Evolutionary conservation across 30 jellyfish, hydroid and myxozoan genomes (phyloP), one percentile per base, ranked within the genome.

Genomic region (Hydra vulgaris): DNA sequence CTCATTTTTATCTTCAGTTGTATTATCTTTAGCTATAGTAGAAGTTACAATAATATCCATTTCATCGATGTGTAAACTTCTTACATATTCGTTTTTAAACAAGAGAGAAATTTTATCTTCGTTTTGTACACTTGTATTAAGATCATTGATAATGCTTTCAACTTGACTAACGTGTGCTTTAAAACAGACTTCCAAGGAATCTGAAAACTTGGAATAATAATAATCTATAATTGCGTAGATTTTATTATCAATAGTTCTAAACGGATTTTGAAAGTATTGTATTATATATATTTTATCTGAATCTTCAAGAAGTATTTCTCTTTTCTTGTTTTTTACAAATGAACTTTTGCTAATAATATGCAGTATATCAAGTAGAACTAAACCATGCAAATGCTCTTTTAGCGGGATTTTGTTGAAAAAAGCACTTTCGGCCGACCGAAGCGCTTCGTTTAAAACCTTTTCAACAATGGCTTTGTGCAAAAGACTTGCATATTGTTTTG

Each of bases 351-450:
- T 20, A 70, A 70, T 18, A 0, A 21, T 20, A 70, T 70, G 40
- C 17, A 70, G 17, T 5, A 73, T 26, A 27, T 73, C 81, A 73
- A 73, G 81, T 21, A 73, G 23, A 21, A 73, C 81, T 21, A 73
- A 26, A 0, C 81, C 81, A 20, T 73, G 81, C 23, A 73, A n/a
- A 27, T 25, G 55, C 23, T 21, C 81, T 21, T 26, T 73, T n/a
- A 25, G 81, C 17, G 81, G 74, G 21, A 73, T 73, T 19, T 73
- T 25, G 17, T 73, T 73, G 17, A 22, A 17, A 26, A 73, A 12
- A 21, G 52, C 15, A 15, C 15, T 20, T 19, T 73, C 21, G 15
- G n/a, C 25, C 7, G 7, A 21, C 66, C 74, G 23, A 4, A 68
- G 12, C 8, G 27, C 27, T 68, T 7, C 7, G 26, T 20, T 1